Percentiles rank a stretch among this genome's conserved stretches.
phyloP scores from a whole-genome alignment of 2,113 vertebrate genomes.

The Spheniscus mendiculus region DNA sequence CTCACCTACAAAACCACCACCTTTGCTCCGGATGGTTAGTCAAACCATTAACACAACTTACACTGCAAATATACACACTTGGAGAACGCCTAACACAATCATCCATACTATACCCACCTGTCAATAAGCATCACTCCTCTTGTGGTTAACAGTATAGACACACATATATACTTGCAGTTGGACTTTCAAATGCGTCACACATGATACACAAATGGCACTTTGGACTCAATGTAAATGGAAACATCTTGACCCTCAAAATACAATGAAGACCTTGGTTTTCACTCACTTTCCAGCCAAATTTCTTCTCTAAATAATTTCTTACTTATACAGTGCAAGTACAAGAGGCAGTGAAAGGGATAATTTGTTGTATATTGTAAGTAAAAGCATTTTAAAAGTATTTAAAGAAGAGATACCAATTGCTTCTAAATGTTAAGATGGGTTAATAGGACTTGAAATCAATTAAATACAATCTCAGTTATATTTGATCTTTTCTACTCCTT shows the following conservation, averaged over 20 bases:
- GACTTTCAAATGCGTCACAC: neutral
- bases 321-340: neutral
- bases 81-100: neutral
- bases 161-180: neutral
- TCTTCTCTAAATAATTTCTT: neutral
- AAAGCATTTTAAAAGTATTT: neutral
- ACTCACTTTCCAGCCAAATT: neutral
- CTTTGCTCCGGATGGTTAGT: neutral
- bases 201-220: accelerated
- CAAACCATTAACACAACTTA: neutral
- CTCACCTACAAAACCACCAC: neutral
- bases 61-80: neutral
- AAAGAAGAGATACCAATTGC: neutral
- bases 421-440: neutral
- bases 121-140: neutral
- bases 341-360: neutral
- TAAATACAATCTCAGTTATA: neutral
- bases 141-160: neutral
- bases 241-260: neutral
- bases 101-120: neutral
- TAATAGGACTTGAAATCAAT: neutral
- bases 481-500: neutral
- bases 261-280: neutral
- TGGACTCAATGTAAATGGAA: neutral
- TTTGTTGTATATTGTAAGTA: neutral